Evolutionary conservation across 2,797 vertebrate genomes (phyloP), one percentile per base, ranked within the genome.

Genomic region (Gambusia yucatana): DNA sequence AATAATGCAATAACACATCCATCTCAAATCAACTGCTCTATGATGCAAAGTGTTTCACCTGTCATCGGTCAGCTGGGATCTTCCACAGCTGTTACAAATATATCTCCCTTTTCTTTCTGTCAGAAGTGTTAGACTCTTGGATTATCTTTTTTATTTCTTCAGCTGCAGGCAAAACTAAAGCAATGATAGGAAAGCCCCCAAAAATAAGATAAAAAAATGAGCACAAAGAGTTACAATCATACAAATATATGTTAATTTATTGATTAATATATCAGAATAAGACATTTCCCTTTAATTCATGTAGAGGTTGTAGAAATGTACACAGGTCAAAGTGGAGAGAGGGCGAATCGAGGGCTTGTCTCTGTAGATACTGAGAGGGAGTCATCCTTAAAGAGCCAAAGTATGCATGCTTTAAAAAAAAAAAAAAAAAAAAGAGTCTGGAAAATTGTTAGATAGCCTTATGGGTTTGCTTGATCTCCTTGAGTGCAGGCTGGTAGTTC

Each of bases 211-310:
- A 33, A 84, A 81, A 33, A 78, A 87, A 75, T 78, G 39, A 85
- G 78, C 82, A 82, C 77, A 48, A 80, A 82, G 80, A 1, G 80
- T 90, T 95, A 95, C 93, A 96, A 95, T 96, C 89, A 96, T 96
- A 96, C 94, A 96, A 96, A 96, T 96, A 96, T 96, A 96, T 94
- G 94, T 94, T 92, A 94, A 90, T 94, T 95, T 94, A 96, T 95
- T 96, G 93, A 94, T 90, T 95, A 95, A 87, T 96, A 95, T 94
- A 91, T 80, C 92, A 91, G 88, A 93, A 91, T 95, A 93, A 92
- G 92, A 94, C 89, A 85, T 87, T 89, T 94, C 88, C 90, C 90
- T 93, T 92, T 79, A 88, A 86, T 91, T 90, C 86, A 93, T 79
- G 77, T 88, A 86, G 88, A 92, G 91, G 89, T 87, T 92, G 90